Percentiles rank a stretch among this genome's conserved stretches.
Conservation (phyloP, 2,888 invertebrate genomes). For the Ormyrus thymus region DNA sequence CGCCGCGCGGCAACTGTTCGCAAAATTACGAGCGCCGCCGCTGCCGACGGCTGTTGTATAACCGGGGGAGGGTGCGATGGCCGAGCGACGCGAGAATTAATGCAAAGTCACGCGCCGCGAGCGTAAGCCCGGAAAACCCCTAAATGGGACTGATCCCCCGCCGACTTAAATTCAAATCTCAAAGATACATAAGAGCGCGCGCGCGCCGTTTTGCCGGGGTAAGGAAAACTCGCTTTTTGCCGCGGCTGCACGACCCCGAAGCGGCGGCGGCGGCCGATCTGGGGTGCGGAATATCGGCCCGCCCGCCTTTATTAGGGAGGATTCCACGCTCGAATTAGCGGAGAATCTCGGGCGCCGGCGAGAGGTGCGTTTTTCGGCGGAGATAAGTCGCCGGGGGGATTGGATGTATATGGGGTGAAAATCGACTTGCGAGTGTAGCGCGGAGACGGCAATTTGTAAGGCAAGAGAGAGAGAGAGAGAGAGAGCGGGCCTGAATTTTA, state of each 20-base stretch:
- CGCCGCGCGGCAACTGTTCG: slow-evolving; percentile 20
- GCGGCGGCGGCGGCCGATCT: no score
- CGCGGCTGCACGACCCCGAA: no score
- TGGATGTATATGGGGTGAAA: no score
- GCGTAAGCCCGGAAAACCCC: slow-evolving; percentile 8
- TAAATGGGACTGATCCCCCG: slow-evolving; percentile 47
- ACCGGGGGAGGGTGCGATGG: background rate
- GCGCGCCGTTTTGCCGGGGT: background rate
- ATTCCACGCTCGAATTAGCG: slow-evolving; percentile 32
- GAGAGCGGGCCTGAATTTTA: slow-evolving; percentile 1
- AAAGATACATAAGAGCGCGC: slow-evolving; percentile 49
- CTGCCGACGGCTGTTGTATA: no score
- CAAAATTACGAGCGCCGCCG: slow-evolving; percentile 33
- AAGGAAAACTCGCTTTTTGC: no score
- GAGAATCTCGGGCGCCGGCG: background rate
- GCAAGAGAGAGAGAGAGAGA: background rate
- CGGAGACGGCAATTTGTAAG: slow-evolving; percentile 5
- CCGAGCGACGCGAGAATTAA: slow-evolving; percentile 42
- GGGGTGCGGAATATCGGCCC: background rate
- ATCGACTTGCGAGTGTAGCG: background rate
- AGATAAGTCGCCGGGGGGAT: no score
- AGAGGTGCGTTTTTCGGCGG: background rate
- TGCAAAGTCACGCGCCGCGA: slow-evolving; percentile 54
- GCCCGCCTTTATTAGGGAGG: slow-evolving; percentile 39
- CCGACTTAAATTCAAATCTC: slow-evolving; percentile 55